Percentiles rank a stretch among this genome's conserved stretches.
These are phyloP conservation scores for Huso huso DNA, from an alignment of 2,797 vertebrate species.

Conservation along the genomic window DNA sequence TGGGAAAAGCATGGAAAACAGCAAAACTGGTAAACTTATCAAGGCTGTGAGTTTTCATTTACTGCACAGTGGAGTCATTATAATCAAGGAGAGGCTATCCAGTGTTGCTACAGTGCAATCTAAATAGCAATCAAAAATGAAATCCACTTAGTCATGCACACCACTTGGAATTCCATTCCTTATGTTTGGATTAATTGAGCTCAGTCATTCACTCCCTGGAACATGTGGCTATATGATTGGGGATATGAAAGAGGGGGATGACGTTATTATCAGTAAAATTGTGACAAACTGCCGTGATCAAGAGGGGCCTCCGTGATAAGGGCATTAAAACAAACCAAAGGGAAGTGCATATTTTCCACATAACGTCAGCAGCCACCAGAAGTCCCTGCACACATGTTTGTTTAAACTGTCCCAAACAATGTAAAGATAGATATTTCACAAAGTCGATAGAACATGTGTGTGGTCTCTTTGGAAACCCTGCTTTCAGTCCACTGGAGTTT, in stretches of 20 bases:
- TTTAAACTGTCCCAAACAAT: slow-evolving; percentile 67
- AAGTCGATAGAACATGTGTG: neutral
- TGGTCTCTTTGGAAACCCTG: fast-evolving
- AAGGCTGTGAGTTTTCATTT: too few species aligned
- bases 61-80: too few species aligned
- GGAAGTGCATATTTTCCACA: slow-evolving; percentile 79
- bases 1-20: too few species aligned
- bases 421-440: slow-evolving; percentile 55
- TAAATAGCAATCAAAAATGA: too few species aligned
- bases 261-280: slow-evolving; percentile 50
- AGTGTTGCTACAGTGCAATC: too few species aligned
- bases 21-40: too few species aligned
- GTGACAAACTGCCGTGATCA: slow-evolving; percentile 45
- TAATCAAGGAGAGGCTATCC: too few species aligned
- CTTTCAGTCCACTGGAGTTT: slow-evolving; percentile 4
- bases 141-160: too few species aligned
- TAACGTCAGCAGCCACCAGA: slow-evolving; percentile 60
- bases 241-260: slow-evolving; percentile 36
- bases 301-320: slow-evolving; percentile 32
- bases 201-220: too few species aligned
- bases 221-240: slow-evolving; percentile 2
- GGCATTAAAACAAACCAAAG: slow-evolving; percentile 45
- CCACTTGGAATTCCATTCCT: too few species aligned
- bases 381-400: slow-evolving; percentile 51
- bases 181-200: too few species aligned